Evolutionary conservation across 2,113 vertebrate genomes (phyloP).

Genomic region (Xyliphius kryptos): DNA sequence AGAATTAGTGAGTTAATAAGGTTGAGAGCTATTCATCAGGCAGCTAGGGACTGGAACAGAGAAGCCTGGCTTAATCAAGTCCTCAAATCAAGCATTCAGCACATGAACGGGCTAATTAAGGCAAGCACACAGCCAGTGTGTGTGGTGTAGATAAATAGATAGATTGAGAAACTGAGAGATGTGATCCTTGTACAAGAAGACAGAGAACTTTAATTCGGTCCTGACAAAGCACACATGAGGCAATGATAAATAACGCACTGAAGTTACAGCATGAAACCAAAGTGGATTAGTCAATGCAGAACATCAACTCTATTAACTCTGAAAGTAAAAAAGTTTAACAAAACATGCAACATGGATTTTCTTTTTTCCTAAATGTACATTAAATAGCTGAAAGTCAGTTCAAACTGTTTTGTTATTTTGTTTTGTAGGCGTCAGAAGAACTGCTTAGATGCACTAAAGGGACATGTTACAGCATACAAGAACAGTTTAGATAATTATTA

Average conservation of each 20-base stretch:
- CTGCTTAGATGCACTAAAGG: no score
- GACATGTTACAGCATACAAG: no score
- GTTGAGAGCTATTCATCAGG: conserved; percentile 95
- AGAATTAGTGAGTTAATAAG: conserved; percentile 98
- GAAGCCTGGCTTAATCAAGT: conserved; percentile 93
- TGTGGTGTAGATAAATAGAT: no score
- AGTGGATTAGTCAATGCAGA: conserved; percentile 12
- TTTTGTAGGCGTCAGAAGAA: no score
- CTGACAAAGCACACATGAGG: conserved; percentile 46
- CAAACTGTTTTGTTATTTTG: no score
- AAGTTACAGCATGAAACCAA: background rate
- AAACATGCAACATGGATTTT: no score
- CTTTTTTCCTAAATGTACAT: no score
- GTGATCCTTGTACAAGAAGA: conserved; percentile 62
- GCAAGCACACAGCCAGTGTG: conserved; percentile 56
- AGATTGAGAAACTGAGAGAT: conserved; percentile 55
- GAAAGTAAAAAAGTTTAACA: no score
- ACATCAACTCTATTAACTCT: no score
- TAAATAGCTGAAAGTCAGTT: no score
- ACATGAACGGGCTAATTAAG: conserved; percentile 96
- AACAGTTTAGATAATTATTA: no score
- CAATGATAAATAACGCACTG: conserved; percentile 52
- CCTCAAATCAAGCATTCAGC: conserved; percentile 81
- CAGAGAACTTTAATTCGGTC: conserved; percentile 81
- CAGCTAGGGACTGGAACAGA: conserved; percentile 97